phyloP scores from a whole-genome alignment of 2,113 vertebrate genomes.

The Peromyscus californicus region DNA sequence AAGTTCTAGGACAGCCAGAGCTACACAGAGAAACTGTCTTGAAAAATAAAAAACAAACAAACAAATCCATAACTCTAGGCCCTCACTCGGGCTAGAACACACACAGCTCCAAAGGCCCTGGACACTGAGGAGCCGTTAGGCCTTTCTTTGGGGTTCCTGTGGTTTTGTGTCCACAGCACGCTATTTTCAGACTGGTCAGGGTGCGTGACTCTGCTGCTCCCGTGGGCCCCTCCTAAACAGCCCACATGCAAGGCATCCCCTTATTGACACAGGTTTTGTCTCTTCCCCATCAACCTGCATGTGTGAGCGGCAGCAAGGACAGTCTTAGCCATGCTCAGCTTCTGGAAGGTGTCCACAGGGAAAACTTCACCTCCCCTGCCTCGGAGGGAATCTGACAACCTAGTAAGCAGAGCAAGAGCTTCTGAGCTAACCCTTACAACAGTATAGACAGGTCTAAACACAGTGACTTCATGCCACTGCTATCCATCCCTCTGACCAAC shows the following conservation, averaged over 20 bases:
- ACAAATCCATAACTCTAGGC: not conserved
- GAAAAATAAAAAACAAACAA: not conserved
- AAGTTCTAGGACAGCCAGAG: not conserved
- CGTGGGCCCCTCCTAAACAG: not conserved
- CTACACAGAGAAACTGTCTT: not conserved
- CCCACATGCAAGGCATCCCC: not conserved
- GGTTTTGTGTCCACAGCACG: accelerated
- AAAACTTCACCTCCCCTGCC: constrained; percentile 18
- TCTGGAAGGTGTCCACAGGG: constrained; percentile 58
- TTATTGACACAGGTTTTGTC: not conserved
- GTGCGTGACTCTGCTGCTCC: not conserved
- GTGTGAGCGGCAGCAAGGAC: not conserved
- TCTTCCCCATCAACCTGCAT: not conserved
- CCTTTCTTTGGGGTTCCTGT: accelerated
- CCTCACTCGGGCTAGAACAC: not conserved
- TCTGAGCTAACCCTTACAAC: not conserved
- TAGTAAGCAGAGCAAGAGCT: not conserved
- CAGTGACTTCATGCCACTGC: not conserved
- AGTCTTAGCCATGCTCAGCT: constrained; percentile 50
- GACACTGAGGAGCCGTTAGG: accelerated
- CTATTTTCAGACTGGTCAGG: no score
- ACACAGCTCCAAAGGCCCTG: not conserved
- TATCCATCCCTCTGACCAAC: not conserved
- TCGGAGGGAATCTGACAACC: not conserved
- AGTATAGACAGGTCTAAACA: not conserved